Evolutionary conservation across 2,113 vertebrate species (phyloP), one percentile per base, ranked within the genome.

Genomic region (Zeus faber): DNA sequence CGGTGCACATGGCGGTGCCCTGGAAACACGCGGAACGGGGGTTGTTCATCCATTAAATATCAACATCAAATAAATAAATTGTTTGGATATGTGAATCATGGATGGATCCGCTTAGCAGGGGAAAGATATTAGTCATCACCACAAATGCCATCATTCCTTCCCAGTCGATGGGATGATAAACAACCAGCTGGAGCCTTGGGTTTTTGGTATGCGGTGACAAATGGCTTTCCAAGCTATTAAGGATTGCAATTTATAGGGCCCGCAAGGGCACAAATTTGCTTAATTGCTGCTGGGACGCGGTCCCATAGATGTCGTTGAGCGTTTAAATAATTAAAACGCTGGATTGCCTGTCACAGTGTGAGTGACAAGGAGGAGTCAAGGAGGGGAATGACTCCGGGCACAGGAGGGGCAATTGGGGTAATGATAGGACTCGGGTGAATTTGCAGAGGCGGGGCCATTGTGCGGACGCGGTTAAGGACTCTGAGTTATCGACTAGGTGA

Each of bases 341-440:
- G 33, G 33, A 2, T 14, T 35, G 10, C 33, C 33, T 35, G 33
- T 8, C 7, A 11, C 7, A 14, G 33, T 35, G 33, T 10, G 33
- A 10, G 33, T 10, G 33, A 3, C 60, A 53, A 14, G 25, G 35
- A 7, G 24, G 40, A 29, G 64, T 22, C 2, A 8, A n/a, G 18
- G n/a, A 14, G 10, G 20, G 18, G 54, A 49, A 18, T 48, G 9
- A 55, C 16, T 54, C 57, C 14, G 65, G 48, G 50, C 40, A 33
- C 63, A 37, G 67, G 64, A 72, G 65, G 54, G 57, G 37, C 26
- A 65, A n/a, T 24, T 46, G 41, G 54, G 21, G 33, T 59, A 44
- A 29, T 17, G 18, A 58, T 9, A 54, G 31, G 23, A 25, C 27
- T 48, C 22, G 14, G 27, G 44, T 1, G 11, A 26, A 24, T 33